These are phyloP conservation scores for Homarus americanus DNA, from an alignment of 1,140 invertebrate species.

Conservation along the genomic window DNA sequence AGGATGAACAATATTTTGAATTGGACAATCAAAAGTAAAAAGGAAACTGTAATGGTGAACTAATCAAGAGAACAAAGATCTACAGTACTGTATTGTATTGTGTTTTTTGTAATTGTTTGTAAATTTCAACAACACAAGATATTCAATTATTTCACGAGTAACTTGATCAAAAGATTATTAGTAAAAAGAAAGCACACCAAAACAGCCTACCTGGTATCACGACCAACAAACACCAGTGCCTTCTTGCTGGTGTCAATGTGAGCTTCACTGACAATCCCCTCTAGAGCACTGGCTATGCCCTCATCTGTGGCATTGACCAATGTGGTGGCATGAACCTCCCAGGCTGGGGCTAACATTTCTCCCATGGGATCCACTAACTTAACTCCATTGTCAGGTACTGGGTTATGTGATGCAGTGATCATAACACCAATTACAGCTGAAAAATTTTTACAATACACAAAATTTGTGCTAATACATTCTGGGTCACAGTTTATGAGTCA, in stretches of 20 bases:
- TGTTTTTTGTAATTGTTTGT: no score
- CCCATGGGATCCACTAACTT: conserved; percentile 97
- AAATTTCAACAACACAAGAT: no score
- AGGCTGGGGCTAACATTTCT: conserved; percentile 95
- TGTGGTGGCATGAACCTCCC: conserved; percentile 92
- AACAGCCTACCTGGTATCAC: conserved; percentile 87
- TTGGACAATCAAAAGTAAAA: no score
- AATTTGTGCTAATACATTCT: background rate
- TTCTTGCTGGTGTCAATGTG: conserved; percentile 85
- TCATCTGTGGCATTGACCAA: conserved; percentile 79
- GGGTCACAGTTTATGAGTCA: no score
- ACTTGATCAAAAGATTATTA: no score
- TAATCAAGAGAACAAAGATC: background rate
- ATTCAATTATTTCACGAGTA: no score
- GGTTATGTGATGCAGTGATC: conserved; percentile 99
- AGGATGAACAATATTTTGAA: no score
- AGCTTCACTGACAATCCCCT: conserved; percentile 80
- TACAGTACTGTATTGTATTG: background rate
- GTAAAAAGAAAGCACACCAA: no score
- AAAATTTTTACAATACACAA: conserved; percentile 8
- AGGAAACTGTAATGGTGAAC: background rate
- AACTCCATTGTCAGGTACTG: conserved; percentile 96
- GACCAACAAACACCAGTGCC: conserved; percentile 85
- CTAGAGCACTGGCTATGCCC: conserved; percentile 77
- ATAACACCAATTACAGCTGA: conserved; percentile 91